Conservation (phyloP, 37 sponge, comb jelly and placozoan species). For the Chondrosia reniformis region DNA sequence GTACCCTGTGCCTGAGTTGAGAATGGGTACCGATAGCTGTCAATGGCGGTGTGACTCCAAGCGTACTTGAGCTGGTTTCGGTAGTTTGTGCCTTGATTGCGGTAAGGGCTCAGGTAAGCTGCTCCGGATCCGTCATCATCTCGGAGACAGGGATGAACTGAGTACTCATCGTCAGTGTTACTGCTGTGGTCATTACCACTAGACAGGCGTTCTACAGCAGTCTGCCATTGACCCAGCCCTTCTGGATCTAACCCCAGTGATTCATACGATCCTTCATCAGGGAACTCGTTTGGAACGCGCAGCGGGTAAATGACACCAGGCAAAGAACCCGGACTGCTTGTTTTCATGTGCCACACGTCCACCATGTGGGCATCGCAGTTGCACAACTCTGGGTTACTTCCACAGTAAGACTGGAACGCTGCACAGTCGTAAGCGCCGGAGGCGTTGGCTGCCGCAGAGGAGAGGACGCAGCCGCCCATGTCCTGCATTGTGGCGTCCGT, state of each 20-base stretch:
- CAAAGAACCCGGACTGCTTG: constrained; percentile 19
- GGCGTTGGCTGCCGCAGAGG: neutral
- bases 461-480: constrained; percentile 25
- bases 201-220: constrained; percentile 13
- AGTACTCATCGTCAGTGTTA: constrained; percentile 28
- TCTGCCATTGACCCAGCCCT: neutral
- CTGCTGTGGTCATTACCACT: constrained; percentile 34
- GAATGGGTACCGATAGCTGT: constrained; percentile 13
- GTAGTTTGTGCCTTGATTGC: neutral
- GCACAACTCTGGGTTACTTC: neutral
- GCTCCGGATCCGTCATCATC: constrained; percentile 9
- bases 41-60: constrained; percentile 22
- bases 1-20: neutral
- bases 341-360: constrained; percentile 36
- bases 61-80: constrained; percentile 26
- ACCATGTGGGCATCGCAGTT: constrained; percentile 19
- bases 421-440: neutral
- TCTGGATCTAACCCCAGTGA: constrained; percentile 1
- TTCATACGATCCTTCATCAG: neutral
- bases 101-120: neutral
- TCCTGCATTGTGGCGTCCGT: constrained; percentile 1
- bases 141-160: constrained; percentile 36
- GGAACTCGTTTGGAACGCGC: constrained; percentile 1
- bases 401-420: constrained; percentile 1
- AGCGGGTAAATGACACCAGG: constrained; percentile 23